phyloP scores from a whole-genome alignment of 2,888 invertebrate genomes.

The Diloba caeruleocephala region DNA sequence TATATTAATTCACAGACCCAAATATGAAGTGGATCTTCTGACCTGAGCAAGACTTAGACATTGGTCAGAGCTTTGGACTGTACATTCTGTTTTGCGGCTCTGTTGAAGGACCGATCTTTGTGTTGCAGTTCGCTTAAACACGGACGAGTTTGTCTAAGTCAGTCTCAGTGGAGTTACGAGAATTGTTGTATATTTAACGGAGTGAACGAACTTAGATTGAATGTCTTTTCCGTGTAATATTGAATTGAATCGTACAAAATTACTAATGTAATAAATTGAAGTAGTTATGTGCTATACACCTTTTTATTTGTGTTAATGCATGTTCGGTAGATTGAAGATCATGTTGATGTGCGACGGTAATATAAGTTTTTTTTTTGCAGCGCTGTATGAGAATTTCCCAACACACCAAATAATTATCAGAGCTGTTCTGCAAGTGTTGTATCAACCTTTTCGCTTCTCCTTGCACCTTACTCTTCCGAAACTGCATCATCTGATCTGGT shows the following conservation, averaged over 20 bases:
- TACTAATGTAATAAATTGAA: no score
- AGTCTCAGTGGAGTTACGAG: constrained; percentile 18
- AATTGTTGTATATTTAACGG: constrained; percentile 19
- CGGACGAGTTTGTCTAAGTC: constrained; percentile 29
- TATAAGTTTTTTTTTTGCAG: constrained; percentile 1
- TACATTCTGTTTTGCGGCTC: constrained; percentile 38
- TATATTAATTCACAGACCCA: no score
- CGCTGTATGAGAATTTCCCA: constrained; percentile 4
- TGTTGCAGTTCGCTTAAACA: constrained; percentile 29
- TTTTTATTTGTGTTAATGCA: neutral
- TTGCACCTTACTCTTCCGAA: constrained; percentile 2
- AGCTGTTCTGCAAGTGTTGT: constrained; percentile 1
- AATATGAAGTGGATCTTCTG: constrained; percentile 15
- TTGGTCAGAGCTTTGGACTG: constrained; percentile 37
- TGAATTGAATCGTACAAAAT: neutral
- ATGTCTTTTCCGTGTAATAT: constrained; percentile 1
- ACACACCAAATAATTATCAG: neutral
- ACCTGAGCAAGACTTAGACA: constrained; percentile 14
- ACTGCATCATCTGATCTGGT: constrained; percentile 3
- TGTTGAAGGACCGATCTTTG: constrained; percentile 37
- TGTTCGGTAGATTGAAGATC: constrained; percentile 1
- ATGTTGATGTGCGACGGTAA: constrained; percentile 5
- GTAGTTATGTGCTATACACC: no score
- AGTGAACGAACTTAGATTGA: constrained; percentile 1
- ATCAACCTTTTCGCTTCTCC: neutral